Evolutionary conservation across 2,888 invertebrate genomes (phyloP).

Genomic region (Prosapia bicincta): DNA sequence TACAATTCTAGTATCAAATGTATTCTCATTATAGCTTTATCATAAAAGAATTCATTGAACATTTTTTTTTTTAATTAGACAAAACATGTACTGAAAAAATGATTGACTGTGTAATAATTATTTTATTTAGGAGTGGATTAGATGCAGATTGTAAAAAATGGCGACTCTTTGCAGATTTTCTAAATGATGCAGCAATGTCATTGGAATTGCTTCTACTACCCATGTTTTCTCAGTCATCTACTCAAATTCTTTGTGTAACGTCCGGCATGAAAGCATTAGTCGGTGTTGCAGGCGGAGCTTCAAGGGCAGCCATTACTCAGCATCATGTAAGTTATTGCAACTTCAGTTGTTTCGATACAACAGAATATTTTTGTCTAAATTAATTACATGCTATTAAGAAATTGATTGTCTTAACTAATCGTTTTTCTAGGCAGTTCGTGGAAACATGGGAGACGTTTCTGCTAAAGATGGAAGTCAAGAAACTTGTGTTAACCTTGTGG

Average conservation of each 20-base stretch:
- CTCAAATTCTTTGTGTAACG: slow-evolving; percentile 66
- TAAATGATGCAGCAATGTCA: slow-evolving; percentile 88
- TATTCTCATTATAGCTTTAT: too few relatives aligned
- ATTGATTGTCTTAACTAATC: not conserved
- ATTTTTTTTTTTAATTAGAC: too few relatives aligned
- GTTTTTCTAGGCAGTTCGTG: slow-evolving; percentile 62
- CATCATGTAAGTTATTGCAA: slow-evolving; percentile 69
- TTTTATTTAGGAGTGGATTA: slow-evolving; percentile 56
- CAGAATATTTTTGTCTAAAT: too few relatives aligned
- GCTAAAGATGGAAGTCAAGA: slow-evolving; percentile 98
- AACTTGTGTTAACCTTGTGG: slow-evolving; percentile 88
- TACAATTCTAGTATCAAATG: too few relatives aligned
- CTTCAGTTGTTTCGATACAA: too few relatives aligned
- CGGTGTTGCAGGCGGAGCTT: slow-evolving; percentile 84
- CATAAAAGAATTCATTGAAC: too few relatives aligned
- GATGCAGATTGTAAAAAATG: slow-evolving; percentile 94
- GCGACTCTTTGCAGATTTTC: slow-evolving; percentile 88
- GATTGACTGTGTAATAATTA: too few relatives aligned
- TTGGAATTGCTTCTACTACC: slow-evolving; percentile 76
- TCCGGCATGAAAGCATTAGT: slow-evolving; percentile 82
- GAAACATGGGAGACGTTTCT: slow-evolving; percentile 89
- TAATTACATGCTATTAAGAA: too few relatives aligned
- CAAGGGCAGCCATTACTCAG: slow-evolving; percentile 87
- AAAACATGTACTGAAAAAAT: not conserved
- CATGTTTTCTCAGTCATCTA: slow-evolving; percentile 39